Percentiles rank a stretch among this genome's conserved stretches.
These are phyloP conservation scores for Leptinotarsa lineolata DNA, from an alignment of 1,140 invertebrate genomes.

Conservation along the genomic window DNA sequence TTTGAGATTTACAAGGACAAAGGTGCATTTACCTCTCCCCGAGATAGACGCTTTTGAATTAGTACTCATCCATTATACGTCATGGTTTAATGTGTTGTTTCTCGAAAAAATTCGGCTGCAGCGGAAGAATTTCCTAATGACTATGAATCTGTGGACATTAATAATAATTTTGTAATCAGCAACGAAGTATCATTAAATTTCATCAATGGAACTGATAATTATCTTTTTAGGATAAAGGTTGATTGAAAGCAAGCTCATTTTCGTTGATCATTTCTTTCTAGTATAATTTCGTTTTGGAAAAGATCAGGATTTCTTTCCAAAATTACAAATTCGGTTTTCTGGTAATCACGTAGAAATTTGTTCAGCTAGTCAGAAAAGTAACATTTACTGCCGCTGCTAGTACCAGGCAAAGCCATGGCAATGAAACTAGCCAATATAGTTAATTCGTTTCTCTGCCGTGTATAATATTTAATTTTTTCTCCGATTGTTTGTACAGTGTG, in stretches of 20 bases:
- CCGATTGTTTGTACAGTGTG: no score
- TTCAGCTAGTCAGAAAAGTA: no score
- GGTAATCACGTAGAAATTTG: no score
- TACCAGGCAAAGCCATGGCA: no score
- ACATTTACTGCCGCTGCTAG: no score
- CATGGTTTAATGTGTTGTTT: conserved; percentile 27
- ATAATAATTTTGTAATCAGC: conserved; percentile 25
- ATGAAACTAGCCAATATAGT: no score
- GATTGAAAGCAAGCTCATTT: neutral
- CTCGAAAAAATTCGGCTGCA: conserved; percentile 15
- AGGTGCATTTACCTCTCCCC: conserved; percentile 28
- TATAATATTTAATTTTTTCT: no score
- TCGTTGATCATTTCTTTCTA: neutral
- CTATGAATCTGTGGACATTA: conserved; percentile 14
- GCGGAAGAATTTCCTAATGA: conserved; percentile 25
- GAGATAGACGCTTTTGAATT: conserved; percentile 27
- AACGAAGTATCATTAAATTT: conserved; percentile 6
- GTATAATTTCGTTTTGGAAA: no score
- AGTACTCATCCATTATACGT: conserved; percentile 24
- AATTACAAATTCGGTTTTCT: no score
- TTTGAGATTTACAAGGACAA: conserved; percentile 31
- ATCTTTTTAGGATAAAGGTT: neutral
- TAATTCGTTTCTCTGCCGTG: no score
- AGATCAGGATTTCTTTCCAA: no score
- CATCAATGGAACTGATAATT: neutral